Base-by-base conservation (phyloP, 2,888 invertebrate genomes). In the Melitaea athalia region DNA sequence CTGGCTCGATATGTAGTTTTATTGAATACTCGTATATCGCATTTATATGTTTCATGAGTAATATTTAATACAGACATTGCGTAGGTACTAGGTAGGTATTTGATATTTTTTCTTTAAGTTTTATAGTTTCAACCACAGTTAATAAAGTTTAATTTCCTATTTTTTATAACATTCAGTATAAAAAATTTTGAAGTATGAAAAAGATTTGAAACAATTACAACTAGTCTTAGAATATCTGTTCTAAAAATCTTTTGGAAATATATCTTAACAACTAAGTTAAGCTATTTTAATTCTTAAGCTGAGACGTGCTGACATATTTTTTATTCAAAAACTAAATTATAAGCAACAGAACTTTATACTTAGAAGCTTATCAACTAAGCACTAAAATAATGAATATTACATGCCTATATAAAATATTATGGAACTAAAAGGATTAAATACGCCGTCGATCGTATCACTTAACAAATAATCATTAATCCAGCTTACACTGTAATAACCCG, bases 381-480 rank as follows among this genome's bases (percentile, higher is more conserved):
- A 55, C 66, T 47, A 38, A 61, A 55, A 55, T 50, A 52, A 50
- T 17, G 50, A 52, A 63, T 42, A 53, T 60, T 60, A 60, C 47
- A 14, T 33, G 53, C 53, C 33, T 55, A 55, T 33, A 45, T 68
- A 50, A 63, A 66, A 70, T 71, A 69, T 63, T 70, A 64, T 65
- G 55, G 60, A 68, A 69, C 71, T 70, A 74, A 71, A 77, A 75
- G 76, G 78, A 78, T 77, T 79, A 83, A 83, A 81, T 77, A 57
- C 75, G 70, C 75, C 76, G 69, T 70, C 71, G 76, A 79, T 80
- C 83, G 84, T 81, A 83, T 85, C 84, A 83, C 81, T 84, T 82
- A 86, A 84, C 87, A 89, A 89, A 91, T 87, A 90, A 80, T 82
- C 87, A 90, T 91, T 89, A 91, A 91, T 91, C 84, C 83, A 83